Base-by-base conservation (phyloP, 2,797 vertebrate genomes). In the Lithobates pipiens region DNA sequence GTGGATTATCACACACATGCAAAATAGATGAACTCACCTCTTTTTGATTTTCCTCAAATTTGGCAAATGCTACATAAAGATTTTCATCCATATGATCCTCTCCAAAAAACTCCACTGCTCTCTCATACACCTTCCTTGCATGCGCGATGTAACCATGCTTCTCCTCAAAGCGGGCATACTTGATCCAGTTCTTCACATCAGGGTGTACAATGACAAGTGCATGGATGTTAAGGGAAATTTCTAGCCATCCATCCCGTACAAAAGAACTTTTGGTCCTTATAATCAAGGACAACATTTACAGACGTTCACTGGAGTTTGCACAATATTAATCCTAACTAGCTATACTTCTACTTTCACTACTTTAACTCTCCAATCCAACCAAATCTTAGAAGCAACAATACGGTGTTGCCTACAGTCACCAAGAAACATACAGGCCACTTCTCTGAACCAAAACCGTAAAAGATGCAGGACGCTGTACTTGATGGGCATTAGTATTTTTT, bases 161-260 rank as follows among this genome's bases (percentile, higher is more conserved):
- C 90, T 99, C 98, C 85, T 99, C 98, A 36, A 99, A 99, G n/a
- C 97, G 96, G 2, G 97, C 98, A 0, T 99, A 99, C 88, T 99
- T 99, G 92, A 99, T 99, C 98, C 98, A 99, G 93, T 99, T 99
- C 93, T 99, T 99, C 77, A 99, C 96, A 0, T 97, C 96, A 0
- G 98, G 98, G 85, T 99, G 98, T 15, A 99, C 96, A 0, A 99
- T 94, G 57, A 99, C 98, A 70, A 99, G 97, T 99, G 34, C 81
- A 76, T 39, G 0, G 65, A 29, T 2, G 92, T 97, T 91, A 97
- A 97, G 88, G 94, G 10, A 77, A 77, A 39, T 23, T 6, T 27
- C 46, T 6, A 32, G 46, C 25, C n/a, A 76, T 76, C 25, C 10
- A 57, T 23, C 16, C 18, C 8, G 5, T 61, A 23, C 54, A 23